Evolutionary conservation across 2,888 invertebrate genomes (phyloP).

Genomic region (Aphrophora alni): DNA sequence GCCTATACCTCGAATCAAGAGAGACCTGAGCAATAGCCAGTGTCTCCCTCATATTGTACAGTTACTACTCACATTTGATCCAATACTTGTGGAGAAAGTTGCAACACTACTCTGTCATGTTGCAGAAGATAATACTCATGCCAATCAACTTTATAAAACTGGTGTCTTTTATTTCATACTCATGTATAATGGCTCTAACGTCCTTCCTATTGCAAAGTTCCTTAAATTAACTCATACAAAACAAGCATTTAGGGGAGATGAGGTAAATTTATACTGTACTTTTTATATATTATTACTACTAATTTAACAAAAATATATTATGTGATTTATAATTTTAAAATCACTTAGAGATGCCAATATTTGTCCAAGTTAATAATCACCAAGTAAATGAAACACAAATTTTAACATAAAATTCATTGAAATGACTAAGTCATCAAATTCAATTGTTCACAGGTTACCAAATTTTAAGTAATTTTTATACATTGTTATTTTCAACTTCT

Average conservation of each 20-base stretch:
- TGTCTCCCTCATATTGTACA: conserved; percentile 95
- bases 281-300: no score
- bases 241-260: conserved; percentile 94
- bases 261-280: conserved; percentile 60
- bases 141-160: conserved; percentile 91
- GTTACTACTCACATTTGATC: conserved; percentile 96
- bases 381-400: no score
- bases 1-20: conserved; percentile 83
- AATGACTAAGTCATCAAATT: no score
- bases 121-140: conserved; percentile 95
- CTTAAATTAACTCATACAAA: conserved; percentile 93
- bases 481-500: no score
- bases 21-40: conserved; percentile 64
- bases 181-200: conserved; percentile 98
- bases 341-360: no score
- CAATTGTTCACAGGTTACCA: no score
- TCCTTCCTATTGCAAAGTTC: conserved; percentile 93
- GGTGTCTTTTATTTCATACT: conserved; percentile 98
- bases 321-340: no score
- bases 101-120: conserved; percentile 87
- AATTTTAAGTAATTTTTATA: no score
- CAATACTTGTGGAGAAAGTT: conserved; percentile 94
- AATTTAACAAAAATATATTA: no score
- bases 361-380: no score
- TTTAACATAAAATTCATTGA: no score